Evolutionary conservation across 1,140 invertebrate species (phyloP).

Genomic region (Bombus impatiens): DNA sequence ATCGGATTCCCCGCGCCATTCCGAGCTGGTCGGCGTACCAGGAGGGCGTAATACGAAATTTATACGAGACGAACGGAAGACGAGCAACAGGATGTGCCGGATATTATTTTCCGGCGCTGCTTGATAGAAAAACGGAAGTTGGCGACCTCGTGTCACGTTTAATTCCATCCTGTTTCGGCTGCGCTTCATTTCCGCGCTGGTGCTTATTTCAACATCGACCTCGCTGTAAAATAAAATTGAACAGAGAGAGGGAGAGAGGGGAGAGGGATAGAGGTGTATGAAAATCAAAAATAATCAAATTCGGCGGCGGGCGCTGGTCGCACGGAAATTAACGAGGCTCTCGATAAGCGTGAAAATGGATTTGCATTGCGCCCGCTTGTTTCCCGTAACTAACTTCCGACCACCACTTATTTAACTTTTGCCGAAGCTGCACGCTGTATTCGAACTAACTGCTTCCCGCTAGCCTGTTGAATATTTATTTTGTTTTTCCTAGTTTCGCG

Average conservation of each 20-base stretch:
- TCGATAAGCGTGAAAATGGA: constrained; percentile 49
- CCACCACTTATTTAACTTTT: constrained; percentile 39
- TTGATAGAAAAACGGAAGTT: constrained; percentile 12
- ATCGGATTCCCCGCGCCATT: constrained; percentile 2
- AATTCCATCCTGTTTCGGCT: constrained; percentile 17
- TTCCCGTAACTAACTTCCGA: constrained; percentile 41
- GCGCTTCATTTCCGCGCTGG: constrained; percentile 3
- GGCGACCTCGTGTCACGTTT: constrained; percentile 21
- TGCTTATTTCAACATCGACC: background rate
- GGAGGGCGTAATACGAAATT: constrained; percentile 21
- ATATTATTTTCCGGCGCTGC: constrained; percentile 31
- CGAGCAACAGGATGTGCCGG: constrained; percentile 40
- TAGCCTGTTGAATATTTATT: constrained; percentile 39
- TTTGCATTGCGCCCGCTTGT: constrained; percentile 40
- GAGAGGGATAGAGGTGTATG: background rate
- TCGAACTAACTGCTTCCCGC: constrained; percentile 3
- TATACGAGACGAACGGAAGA: constrained; percentile 21
- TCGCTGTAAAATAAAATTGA: background rate
- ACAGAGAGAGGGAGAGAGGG: background rate
- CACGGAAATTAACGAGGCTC: constrained; percentile 38
- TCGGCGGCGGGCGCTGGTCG: background rate
- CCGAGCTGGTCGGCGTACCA: background rate
- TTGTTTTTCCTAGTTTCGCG: background rate
- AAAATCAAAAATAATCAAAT: constrained; percentile 34
- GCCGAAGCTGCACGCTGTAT: background rate